Evolutionary conservation across 2,797 vertebrate species (phyloP), one percentile per base, ranked within the genome.

Genomic region (Otolemur crassicaudatus): DNA sequence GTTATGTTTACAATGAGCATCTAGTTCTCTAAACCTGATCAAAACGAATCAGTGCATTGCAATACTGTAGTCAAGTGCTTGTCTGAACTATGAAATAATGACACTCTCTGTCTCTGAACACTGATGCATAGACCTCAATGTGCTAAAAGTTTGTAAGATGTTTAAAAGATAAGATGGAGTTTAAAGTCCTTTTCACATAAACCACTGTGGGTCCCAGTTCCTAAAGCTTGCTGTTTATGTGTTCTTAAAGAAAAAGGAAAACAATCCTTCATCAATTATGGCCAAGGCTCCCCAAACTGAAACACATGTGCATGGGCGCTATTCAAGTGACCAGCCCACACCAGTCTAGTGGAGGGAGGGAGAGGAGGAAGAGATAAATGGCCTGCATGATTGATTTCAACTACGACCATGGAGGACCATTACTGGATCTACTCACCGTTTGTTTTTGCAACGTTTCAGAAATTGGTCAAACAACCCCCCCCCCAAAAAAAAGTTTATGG

Each of bases 371-470:
- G 81, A 98, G 97, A 97, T 95, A 80, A 98, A 97, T 88, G n/a
- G 86, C 88, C 94, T 83, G 76, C 75, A 82, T 96, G 92, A 96
- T 97, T 91, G 97, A 95, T 97, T 97, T 96, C 94, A 98, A 95
- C 96, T 94, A 95, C 97, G 97, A 97, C 94, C 75, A 95, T 87
- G 65, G 73, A 95, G 84, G 25, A 97, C 63, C 96, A 97, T 98
- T 98, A 97, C 92, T 97, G 97, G 92, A 95, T 97, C 97, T 97
- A 94, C 89, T 96, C 87, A 96, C 83, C 92, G 94, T 97, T 97
- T 97, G 87, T 96, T 97, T 97, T 96, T 88, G 88, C 61, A 79
- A 88, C 63, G 58, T 97, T 97, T 98, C 37, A 27, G 82, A 97
- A 97, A 86, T 87, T n/a, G 70, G n/a, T 37, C 67, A 0, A 40